Percentiles rank a stretch among this genome's conserved stretches.
These are phyloP conservation scores for Corydoras sp. DNA, from an alignment of 2,113 vertebrate genomes.

Conservation along the genomic window DNA sequence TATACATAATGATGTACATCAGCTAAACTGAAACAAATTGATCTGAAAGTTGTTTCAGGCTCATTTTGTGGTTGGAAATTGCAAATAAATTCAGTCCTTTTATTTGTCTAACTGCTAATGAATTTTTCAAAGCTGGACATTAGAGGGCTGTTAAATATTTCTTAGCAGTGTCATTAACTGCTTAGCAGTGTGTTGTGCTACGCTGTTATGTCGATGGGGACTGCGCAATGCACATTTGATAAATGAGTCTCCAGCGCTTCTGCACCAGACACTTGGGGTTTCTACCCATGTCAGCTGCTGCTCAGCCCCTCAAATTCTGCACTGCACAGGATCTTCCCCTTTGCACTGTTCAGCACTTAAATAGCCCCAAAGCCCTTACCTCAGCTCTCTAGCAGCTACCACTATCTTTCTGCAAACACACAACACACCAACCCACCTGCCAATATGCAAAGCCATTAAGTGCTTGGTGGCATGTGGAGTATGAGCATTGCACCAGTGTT, in stretches of 20 bases:
- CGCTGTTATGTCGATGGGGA: conserved; percentile 15
- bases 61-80: no score
- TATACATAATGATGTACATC: no score
- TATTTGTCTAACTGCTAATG: no score
- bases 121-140: conserved; percentile 14
- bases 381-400: conserved; percentile 30
- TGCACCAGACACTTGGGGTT: conserved; percentile 30
- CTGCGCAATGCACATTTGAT: conserved; percentile 26
- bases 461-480: not conserved
- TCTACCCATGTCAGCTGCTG: conserved; percentile 36
- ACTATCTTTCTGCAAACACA: conserved; percentile 26
- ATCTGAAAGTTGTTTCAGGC: no score
- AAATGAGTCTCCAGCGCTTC: conserved; percentile 27
- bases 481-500: not conserved
- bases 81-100: no score
- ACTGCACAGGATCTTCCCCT: conserved; percentile 23
- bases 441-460: conserved; percentile 6
- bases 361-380: conserved; percentile 31
- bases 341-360: conserved; percentile 36
- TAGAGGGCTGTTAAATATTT: conserved; percentile 31
- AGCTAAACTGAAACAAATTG: no score
- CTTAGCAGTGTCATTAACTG: conserved; percentile 30
- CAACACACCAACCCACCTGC: conserved; percentile 17
- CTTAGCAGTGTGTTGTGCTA: conserved; percentile 28
- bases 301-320: conserved; percentile 23